Base-by-base conservation (phyloP, 1,140 invertebrate genomes). In the Drosophila kepulauana region DNA sequence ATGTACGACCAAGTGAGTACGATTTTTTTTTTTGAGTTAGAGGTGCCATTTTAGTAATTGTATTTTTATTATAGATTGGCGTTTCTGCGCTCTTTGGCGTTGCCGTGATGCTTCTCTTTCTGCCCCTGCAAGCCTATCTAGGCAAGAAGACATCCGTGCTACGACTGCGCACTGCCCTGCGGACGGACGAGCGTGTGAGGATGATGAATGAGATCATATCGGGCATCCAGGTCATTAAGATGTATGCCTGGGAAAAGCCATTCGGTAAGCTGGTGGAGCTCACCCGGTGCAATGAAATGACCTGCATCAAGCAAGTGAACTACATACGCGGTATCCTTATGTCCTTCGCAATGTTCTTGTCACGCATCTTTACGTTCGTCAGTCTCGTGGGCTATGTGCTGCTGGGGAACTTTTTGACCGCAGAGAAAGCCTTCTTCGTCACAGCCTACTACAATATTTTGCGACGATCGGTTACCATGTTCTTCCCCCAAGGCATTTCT, bases 221-320 rank as follows among this genome's bases (percentile, higher is more conserved):
- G 49, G 97, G 97, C 0, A 97, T 98, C 77, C 95, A 97, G 93
- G 96, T 98, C 0, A 98, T 98, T n/a, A 99, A 98, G 93, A 98
- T 98, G 97, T 97, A 97, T 79, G 95, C 96, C 1, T 98, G 97
- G 97, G 97, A 98, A 91, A 95, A 95, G 79, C 95, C 96, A 0
- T 98, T 97, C 82, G 94, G 95, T 25, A 94, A 94, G 61, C 92
- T 97, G 3, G 93, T 96, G 0, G 93, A 94, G 16, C 71, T 93
- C 2, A 94, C 94, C 0, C 92, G 95, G 81, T 93, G 92, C 76
- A 93, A 92, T 38, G 93, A 94, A 79, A 93, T 95, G 35, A 91
- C 91, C 45, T 93, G 93, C 63, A 95, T 96, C 30, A 94, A 94
- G 77, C 93, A 94, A 76, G 94, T 95, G 4, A 95, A 95, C 7